These are phyloP conservation scores for Brachyrhaphis roseni DNA, from an alignment of 2,797 vertebrate genomes.

Conservation along the genomic window DNA sequence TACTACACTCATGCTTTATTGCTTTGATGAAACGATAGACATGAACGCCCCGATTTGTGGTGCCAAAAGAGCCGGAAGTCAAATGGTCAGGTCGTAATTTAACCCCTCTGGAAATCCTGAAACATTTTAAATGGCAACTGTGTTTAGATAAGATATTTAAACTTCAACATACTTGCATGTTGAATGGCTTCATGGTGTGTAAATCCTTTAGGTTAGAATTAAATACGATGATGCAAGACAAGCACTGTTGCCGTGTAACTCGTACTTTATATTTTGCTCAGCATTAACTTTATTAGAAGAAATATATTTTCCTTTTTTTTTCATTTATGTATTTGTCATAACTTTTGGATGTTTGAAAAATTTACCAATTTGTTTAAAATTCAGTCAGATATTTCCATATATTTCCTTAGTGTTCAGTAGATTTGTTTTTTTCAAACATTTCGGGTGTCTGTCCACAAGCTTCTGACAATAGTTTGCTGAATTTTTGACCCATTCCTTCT, in stretches of 20 bases:
- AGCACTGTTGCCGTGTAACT: neutral
- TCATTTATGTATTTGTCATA: neutral
- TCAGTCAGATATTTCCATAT: neutral
- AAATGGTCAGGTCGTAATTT: conserved; percentile 8
- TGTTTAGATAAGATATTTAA: conserved; percentile 8
- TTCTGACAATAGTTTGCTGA: neutral
- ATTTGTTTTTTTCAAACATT: neutral
- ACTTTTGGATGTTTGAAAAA: neutral
- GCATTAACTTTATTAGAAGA: neutral
- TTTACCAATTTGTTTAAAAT: neutral
- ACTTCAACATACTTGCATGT: neutral
- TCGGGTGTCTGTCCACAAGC: neutral
- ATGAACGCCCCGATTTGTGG: conserved; percentile 22
- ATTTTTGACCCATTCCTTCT: neutral
- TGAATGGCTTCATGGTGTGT: neutral
- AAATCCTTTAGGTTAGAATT: neutral
- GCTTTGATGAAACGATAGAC: conserved; percentile 11
- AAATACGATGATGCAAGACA: neutral
- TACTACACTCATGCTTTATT: conserved; percentile 23
- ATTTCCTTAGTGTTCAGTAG: neutral
- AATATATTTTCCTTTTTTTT: neutral
- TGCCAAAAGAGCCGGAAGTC: conserved; percentile 10
- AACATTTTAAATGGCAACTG: conserved; percentile 9
- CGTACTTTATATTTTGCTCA: neutral
- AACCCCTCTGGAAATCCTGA: neutral